Conservation (phyloP, 2,888 invertebrate genomes). For the Acholoe squamosa region DNA sequence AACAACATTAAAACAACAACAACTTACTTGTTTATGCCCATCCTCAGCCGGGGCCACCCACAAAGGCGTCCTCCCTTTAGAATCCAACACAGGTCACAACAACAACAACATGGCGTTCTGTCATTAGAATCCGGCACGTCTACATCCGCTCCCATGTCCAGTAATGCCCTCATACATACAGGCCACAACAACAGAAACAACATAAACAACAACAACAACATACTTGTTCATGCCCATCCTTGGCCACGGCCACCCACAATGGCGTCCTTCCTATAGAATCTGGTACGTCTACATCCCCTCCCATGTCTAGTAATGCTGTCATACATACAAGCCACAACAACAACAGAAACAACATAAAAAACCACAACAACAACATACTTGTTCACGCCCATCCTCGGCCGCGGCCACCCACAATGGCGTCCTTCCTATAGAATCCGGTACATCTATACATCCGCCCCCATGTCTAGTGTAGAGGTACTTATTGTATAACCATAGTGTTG, state of each 20-base stretch:
- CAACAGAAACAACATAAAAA: too few relatives aligned
- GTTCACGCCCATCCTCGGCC: conserved; percentile 65
- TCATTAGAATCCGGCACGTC: conserved; percentile 73
- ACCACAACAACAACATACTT: too few relatives aligned
- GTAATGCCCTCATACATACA: conserved; percentile 72
- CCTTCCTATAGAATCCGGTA: conserved; percentile 72
- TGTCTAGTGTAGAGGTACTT: too few relatives aligned
- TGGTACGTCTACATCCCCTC: conserved; percentile 73
- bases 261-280: conserved; percentile 76
- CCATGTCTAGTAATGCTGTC: conserved; percentile 72
- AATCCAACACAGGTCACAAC: conserved; percentile 71
- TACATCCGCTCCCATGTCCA: conserved; percentile 73
- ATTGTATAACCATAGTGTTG: too few relatives aligned
- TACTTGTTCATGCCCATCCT: conserved; percentile 67
- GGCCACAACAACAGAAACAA: too few relatives aligned
- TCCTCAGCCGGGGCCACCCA: conserved; percentile 72
- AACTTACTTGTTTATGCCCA: conserved; percentile 66
- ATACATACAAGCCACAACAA: too few relatives aligned
- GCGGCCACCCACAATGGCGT: conserved; percentile 76
- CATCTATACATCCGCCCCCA: conserved; percentile 73
- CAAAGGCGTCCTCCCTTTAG: conserved; percentile 75
- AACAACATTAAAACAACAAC: too few relatives aligned
- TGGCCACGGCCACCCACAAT: conserved; percentile 72
- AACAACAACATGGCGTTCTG: too few relatives aligned
- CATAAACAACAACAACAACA: too few relatives aligned